phyloP scores from a whole-genome alignment of 2,113 vertebrate genomes.

The Callaeas wilsoni region DNA sequence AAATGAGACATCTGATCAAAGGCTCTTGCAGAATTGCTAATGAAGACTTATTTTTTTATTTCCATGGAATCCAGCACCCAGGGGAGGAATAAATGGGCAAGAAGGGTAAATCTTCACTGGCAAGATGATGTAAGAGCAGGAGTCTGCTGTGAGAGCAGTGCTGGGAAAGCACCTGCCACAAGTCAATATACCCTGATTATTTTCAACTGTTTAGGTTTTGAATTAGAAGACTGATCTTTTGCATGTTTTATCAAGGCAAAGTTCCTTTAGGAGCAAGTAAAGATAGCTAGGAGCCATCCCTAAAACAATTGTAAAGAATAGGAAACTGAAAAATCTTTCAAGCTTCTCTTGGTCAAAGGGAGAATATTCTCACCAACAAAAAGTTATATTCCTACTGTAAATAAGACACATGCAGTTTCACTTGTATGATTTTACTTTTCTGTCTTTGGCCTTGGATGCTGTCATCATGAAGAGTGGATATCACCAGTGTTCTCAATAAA shows the following conservation, averaged over 20 bases:
- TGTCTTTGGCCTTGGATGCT: not conserved
- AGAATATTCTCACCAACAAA: not conserved
- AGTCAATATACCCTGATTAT: not conserved
- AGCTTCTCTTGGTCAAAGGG: not conserved
- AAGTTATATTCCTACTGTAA: not conserved
- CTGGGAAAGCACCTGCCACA: not conserved
- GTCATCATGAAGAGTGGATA: not conserved
- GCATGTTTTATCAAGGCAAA: not conserved
- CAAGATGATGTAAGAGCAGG: not conserved
- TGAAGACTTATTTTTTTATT: conserved; percentile 39
- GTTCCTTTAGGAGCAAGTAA: not conserved
- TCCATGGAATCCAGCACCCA: not conserved
- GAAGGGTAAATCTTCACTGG: not conserved
- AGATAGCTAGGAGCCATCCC: not conserved
- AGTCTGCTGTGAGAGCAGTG: not conserved
- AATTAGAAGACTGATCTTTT: not conserved
- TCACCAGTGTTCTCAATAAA: not conserved
- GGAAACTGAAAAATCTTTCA: not conserved
- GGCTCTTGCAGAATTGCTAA: conserved; percentile 40
- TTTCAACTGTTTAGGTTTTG: not conserved
- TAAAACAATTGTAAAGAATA: not conserved
- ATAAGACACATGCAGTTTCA: not conserved
- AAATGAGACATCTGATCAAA: conserved; percentile 54
- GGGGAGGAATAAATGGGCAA: conserved; percentile 22
- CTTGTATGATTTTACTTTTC: not conserved